Base-by-base conservation (phyloP, 2,113 vertebrate species). In the Apus apus region DNA sequence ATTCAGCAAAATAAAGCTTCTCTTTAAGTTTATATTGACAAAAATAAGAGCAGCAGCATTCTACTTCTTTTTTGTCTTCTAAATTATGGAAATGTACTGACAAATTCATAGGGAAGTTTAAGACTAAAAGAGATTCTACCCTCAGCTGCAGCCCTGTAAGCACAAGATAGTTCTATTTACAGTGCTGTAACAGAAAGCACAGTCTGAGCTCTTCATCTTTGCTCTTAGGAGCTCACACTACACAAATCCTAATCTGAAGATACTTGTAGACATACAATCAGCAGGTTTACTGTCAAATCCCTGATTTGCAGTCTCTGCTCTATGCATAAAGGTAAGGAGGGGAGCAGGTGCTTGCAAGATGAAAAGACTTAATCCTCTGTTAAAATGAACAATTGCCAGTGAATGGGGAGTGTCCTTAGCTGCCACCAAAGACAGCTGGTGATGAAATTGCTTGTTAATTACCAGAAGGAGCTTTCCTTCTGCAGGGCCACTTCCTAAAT, bases 281-380 rank as follows among this genome's bases (percentile, higher is more conserved):
- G 89, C 61, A 79, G 54, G 61, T 50, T 82, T 7, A 7, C 53
- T 29, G 79, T 25, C 6, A 8, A 60, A 30, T 53, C 50, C 56
- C 61, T 85, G 72, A 61, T 32, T 17, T 76, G 56, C 68, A 85
- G 78, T 57, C 62, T 86, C 85, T 93, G 75, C 58, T 83, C n/a
- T 46, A 62, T 51, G 38, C 67, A 23, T n/a, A 34, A 81, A 66
- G 36, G 76, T 72, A 75, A 73, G 53, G 57, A 76, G 38, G 29
- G 72, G 51, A 91, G 54, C 75, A 90, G 85, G 85, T 90, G 56
- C 36, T 91, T 89, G 60, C 67, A 90, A 71, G 60, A 73, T 95
- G 62, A 50, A 92, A 76, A 51, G 56, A 9, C 51, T 92, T 79
- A 96, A 91, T 95, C 64, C 71, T 76, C 78, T 58, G 70, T 75